Evolutionary conservation across 2,888 invertebrate genomes (phyloP).

Genomic region (Andrena haemorrhoa): DNA sequence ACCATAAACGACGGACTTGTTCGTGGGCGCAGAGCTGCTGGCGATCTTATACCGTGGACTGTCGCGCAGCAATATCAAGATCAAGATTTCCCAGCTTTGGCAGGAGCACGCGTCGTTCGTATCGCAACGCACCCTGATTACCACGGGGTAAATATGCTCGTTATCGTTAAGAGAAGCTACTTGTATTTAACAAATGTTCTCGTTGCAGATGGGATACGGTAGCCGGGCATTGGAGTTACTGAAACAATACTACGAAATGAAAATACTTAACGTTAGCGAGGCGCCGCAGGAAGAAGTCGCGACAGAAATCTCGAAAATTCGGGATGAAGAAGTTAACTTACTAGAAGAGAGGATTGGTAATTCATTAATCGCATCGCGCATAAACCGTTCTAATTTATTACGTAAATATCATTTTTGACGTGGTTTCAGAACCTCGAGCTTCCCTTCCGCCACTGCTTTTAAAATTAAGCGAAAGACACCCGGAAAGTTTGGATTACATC

Average conservation of each 20-base stretch:
- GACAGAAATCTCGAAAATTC: slow-evolving; percentile 86
- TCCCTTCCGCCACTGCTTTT: slow-evolving; percentile 95
- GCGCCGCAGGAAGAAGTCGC: slow-evolving; percentile 69
- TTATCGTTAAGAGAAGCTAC: neutral
- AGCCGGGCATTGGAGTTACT: slow-evolving; percentile 93
- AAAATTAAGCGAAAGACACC: slow-evolving; percentile 93
- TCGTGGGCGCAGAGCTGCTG: slow-evolving; percentile 95
- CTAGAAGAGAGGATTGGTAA: slow-evolving; percentile 90
- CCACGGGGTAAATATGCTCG: slow-evolving; percentile 89
- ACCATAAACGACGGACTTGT: slow-evolving; percentile 92
- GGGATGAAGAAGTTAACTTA: slow-evolving; percentile 87
- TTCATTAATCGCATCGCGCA: neutral
- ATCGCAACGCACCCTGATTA: slow-evolving; percentile 99
- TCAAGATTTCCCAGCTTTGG: slow-evolving; percentile 94
- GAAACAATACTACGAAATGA: slow-evolving; percentile 95
- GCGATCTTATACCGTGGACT: slow-evolving; percentile 99
- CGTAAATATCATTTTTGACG: slow-evolving; percentile 9
- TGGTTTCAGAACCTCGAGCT: slow-evolving; percentile 87
- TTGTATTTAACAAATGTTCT: slow-evolving; percentile 61
- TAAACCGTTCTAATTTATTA: neutral
- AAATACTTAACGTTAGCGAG: slow-evolving; percentile 91
- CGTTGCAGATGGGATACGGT: slow-evolving; percentile 97
- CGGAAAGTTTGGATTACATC: slow-evolving; percentile 95
- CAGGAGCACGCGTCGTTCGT: slow-evolving; percentile 96
- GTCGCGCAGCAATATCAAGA: slow-evolving; percentile 98